These are phyloP conservation scores for Ruditapes philippinarum DNA, from an alignment of 1,140 invertebrate species.

Conservation along the genomic window DNA sequence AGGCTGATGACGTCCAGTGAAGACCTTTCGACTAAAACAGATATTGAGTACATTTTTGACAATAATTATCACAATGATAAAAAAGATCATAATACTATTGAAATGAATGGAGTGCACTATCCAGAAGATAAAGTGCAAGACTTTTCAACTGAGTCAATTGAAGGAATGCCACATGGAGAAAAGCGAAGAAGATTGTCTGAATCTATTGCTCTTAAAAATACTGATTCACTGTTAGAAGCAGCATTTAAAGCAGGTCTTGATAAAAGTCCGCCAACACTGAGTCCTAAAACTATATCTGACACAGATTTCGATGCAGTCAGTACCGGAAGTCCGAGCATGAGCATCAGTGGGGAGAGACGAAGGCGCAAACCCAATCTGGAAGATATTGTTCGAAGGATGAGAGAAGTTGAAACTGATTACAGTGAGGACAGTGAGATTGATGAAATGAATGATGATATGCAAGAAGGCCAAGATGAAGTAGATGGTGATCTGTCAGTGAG, in stretches of 20 bases:
- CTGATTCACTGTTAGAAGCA: slow-evolving; percentile 51
- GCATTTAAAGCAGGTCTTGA: slow-evolving; percentile 56
- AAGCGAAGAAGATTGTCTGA: slow-evolving; percentile 48
- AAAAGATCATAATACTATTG: slow-evolving; percentile 49
- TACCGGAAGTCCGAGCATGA: slow-evolving; percentile 70
- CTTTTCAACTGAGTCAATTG: slow-evolving; percentile 17
- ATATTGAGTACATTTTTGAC: slow-evolving; percentile 69
- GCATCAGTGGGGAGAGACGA: slow-evolving; percentile 63
- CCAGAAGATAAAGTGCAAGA: neutral
- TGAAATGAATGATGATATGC: slow-evolving; percentile 70
- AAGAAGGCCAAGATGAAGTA: slow-evolving; percentile 78
- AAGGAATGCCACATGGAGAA: neutral
- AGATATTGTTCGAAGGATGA: slow-evolving; percentile 82
- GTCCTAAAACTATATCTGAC: slow-evolving; percentile 70
- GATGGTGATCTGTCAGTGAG: slow-evolving; percentile 73
- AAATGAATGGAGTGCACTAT: slow-evolving; percentile 47
- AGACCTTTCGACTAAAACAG: slow-evolving; percentile 62
- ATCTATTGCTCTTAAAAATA: slow-evolving; percentile 48
- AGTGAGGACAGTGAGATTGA: slow-evolving; percentile 78
- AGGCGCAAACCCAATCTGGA: slow-evolving; percentile 82
- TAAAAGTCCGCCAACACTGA: slow-evolving; percentile 70
- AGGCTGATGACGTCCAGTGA: slow-evolving; percentile 19
- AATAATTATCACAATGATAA: slow-evolving; percentile 32
- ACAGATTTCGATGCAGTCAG: slow-evolving; percentile 64
- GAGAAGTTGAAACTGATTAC: slow-evolving; percentile 73